phyloP scores from a whole-genome alignment of 2,113 vertebrate species.

The Misgurnus mizolepis region DNA sequence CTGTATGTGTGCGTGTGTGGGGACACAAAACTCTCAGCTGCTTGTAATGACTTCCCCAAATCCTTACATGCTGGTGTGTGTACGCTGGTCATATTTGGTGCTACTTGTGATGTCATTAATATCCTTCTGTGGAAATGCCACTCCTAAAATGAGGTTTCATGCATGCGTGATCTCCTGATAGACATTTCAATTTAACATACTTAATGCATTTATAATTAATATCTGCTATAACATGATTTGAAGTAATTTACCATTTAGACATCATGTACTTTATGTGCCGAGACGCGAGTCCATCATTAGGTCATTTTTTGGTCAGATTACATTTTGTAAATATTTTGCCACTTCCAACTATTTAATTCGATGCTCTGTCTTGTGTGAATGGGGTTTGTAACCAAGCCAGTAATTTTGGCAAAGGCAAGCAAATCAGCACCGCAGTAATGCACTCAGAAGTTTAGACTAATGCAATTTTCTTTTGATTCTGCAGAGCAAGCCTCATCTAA shows the following conservation, averaged over 20 bases:
- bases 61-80: constrained; percentile 11
- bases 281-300: not conserved
- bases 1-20: constrained; percentile 18
- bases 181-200: constrained; percentile 15
- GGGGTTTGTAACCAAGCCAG: not conserved
- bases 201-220: constrained; percentile 21
- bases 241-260: not conserved
- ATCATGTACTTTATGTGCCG: no score
- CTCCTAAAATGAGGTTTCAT: constrained; percentile 18
- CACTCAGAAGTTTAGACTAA: not conserved
- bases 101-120: not conserved
- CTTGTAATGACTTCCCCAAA: constrained; percentile 33
- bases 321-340: not conserved
- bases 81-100: not conserved
- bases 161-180: constrained; percentile 18
- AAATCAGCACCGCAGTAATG: not conserved
- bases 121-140: constrained; percentile 22
- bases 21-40: constrained; percentile 5
- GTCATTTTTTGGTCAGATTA: not conserved
- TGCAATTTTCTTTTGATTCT: not conserved
- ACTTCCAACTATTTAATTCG: not conserved
- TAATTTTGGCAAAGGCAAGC: not conserved
- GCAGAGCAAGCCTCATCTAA: not conserved
- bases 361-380: no score
- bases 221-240: not conserved